A percentile compares a stretch with the other conserved stretches of the same genome.
Conservation (phyloP, 1,140 invertebrate genomes). For the Drosophila nigromelanica region DNA sequence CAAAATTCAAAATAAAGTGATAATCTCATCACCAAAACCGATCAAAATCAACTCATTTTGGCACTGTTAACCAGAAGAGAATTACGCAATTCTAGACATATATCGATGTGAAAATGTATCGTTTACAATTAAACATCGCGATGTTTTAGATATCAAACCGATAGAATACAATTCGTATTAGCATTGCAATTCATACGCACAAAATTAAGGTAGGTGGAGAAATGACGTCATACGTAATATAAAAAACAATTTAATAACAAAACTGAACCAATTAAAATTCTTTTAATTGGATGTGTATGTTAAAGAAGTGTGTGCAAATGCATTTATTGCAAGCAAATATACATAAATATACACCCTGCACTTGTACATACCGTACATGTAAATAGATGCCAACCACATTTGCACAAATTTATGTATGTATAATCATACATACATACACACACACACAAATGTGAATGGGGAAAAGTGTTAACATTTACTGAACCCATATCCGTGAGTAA, state of each 20-base stretch:
- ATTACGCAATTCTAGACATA: not conserved
- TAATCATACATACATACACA: not conserved
- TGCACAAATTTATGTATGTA: not conserved
- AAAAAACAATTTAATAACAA: not conserved
- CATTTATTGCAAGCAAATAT: not conserved
- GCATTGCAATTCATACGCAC: constrained; percentile 10
- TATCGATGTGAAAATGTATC: not conserved
- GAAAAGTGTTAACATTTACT: not conserved
- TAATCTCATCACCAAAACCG: no score
- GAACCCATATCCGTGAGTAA: not conserved
- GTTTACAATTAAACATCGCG: not conserved
- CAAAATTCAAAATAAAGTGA: no score
- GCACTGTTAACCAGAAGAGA: no score
- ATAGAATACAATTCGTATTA: not conserved
- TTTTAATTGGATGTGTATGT: not conserved
- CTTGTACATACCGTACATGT: not conserved
- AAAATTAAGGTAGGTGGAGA: constrained; percentile 28
- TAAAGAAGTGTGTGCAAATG: not conserved
- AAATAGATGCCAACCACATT: not conserved
- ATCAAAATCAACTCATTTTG: no score
- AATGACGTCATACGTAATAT: constrained; percentile 30
- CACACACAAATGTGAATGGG: not conserved
- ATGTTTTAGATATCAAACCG: not conserved
- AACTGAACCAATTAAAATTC: not conserved
- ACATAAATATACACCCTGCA: not conserved